These are phyloP conservation scores for Anorthoa munda DNA, from an alignment of 2,888 invertebrate species.

Conservation along the genomic window DNA sequence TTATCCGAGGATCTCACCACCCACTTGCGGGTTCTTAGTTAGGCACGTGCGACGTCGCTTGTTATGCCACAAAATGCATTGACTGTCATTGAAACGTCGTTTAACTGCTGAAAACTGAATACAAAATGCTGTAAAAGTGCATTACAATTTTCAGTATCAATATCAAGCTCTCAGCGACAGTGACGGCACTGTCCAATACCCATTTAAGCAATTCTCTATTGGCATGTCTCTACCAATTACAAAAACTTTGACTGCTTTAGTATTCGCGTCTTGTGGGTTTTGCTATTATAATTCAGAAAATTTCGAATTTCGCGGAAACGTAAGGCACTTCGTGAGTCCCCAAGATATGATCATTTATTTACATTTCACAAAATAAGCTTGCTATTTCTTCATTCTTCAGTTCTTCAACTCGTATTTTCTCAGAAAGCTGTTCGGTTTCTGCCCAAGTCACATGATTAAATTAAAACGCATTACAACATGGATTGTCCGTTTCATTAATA, in stretches of 20 bases:
- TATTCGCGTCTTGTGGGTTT: conserved; percentile 64
- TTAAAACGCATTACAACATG: conserved; percentile 42
- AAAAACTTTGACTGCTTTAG: conserved; percentile 42
- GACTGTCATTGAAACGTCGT: conserved; percentile 35
- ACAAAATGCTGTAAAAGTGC: conserved; percentile 21
- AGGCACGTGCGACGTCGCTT: conserved; percentile 67
- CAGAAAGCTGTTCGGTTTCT: conserved; percentile 31
- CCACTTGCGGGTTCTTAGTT: conserved; percentile 69
- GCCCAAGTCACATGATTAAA: conserved; percentile 31
- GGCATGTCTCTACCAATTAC: conserved; percentile 32
- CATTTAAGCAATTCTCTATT: conserved; percentile 8
- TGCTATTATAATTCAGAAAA: conserved; percentile 65
- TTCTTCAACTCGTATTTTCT: conserved; percentile 53
- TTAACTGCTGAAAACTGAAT: conserved; percentile 28
- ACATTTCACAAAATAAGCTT: conserved; percentile 70
- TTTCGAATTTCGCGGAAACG: conserved; percentile 73
- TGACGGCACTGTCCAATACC: neutral
- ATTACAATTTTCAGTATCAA: conserved; percentile 7
- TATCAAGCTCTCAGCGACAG: neutral
- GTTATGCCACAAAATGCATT: conserved; percentile 39
- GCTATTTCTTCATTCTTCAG: conserved; percentile 73
- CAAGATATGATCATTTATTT: conserved; percentile 78
- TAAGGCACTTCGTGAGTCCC: conserved; percentile 75
- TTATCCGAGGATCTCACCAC: conserved; percentile 75
- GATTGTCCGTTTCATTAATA: conserved; percentile 54